Conservation (phyloP, 1,140 invertebrate genomes). For the Drosophila athabasca region DNA sequence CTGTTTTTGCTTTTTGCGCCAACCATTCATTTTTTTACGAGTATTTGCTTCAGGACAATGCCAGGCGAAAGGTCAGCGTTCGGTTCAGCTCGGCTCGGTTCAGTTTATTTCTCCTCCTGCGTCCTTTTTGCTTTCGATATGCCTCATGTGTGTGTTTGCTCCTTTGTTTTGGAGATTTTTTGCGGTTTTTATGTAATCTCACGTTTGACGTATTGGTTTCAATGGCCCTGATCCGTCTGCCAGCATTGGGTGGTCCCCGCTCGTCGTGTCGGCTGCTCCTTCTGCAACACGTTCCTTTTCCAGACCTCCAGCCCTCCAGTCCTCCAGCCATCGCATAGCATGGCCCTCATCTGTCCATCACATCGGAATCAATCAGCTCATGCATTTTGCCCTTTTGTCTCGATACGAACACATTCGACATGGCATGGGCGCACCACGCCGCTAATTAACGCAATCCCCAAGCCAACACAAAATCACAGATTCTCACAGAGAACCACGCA, state of each 20-base stretch:
- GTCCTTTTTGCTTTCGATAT: background rate
- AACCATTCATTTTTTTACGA: conserved; percentile 68
- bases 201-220: conserved; percentile 78
- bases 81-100: background rate
- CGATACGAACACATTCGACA: conserved; percentile 12
- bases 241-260: conserved; percentile 59
- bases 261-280: background rate
- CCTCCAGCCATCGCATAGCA: background rate
- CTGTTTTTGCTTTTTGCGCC: no score
- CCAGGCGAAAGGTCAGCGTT: conserved; percentile 58
- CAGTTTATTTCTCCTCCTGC: background rate
- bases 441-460: conserved; percentile 35
- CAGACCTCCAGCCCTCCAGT: no score
- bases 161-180: conserved; percentile 68
- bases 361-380: conserved; percentile 30
- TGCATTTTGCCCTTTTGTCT: conserved; percentile 8
- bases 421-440: conserved; percentile 37
- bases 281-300: conserved; percentile 57
- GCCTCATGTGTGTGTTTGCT: conserved; percentile 4
- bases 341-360: conserved; percentile 46
- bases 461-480: background rate
- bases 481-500: background rate
- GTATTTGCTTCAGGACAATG: conserved; percentile 71
- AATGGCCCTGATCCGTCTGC: conserved; percentile 44
- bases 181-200: conserved; percentile 79